Base-by-base conservation (phyloP, 2,888 invertebrate genomes). In the Congeria kusceri region DNA sequence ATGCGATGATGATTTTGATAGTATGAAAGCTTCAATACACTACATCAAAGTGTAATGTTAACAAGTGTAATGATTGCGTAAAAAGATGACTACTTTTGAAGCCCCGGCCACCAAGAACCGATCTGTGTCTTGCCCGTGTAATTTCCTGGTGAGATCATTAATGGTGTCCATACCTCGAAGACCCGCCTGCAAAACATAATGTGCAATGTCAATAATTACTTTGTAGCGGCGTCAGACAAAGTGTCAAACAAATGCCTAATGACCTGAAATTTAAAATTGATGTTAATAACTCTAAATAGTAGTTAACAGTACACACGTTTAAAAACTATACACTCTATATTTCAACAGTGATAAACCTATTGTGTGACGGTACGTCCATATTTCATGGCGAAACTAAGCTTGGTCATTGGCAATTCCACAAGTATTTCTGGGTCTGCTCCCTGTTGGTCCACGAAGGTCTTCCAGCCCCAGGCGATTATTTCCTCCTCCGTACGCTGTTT, bases 331-430 rank as follows among this genome's bases (percentile, higher is more conserved):
- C 18, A 53, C 20, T 25, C 18, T n/a, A 9, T 20, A 53, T n/a
- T n/a, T n/a, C n/a, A n/a, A n/a, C n/a, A n/a, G n/a, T n/a, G n/a
- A n/a, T n/a, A n/a, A n/a, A n/a, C n/a, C n/a, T n/a, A n/a, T n/a
- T n/a, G n/a, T n/a, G n/a, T n/a, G n/a, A n/a, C n/a, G n/a, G n/a
- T n/a, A n/a, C n/a, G n/a, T n/a, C n/a, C n/a, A n/a, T n/a, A n/a
- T 39, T 1, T 11, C 15, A 9, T 39, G 39, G 15, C 3, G 15
- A 39, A 3, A 39, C 25, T 20, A 80, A 90, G 90, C 88, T 91
- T 91, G 7, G 91, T 91, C 91, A 91, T 91, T n/a, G 91, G 91
- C 84, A 91, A 81, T n/a, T 88, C 82, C 9, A 91, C 79, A 13
- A 91, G 76, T 23, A 91, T 86, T 74, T 89, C 89, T 0, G 91